Evolutionary conservation across 2,797 vertebrate genomes (phyloP), one percentile per base, ranked within the genome.

Genomic region (Phataginus tetradactyla): DNA sequence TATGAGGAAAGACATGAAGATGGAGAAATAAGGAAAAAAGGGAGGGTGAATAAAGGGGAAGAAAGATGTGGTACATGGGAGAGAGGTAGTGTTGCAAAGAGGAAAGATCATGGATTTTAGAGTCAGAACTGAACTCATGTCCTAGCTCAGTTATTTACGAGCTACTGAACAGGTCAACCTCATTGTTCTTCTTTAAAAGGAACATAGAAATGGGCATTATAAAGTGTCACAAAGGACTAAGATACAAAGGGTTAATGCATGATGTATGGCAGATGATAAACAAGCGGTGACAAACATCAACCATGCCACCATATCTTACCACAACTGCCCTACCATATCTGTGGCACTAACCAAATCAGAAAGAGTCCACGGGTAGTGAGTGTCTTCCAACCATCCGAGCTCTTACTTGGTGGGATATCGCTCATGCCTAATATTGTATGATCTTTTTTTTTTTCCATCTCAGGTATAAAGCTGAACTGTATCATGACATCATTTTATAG

Each of bases 401-500:
- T 84, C 23, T 86, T 21, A 39, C 21, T 25, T 18, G 1, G 9
- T 94, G 45, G 45, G 10, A 5, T 83, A 42, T 27, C 27, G 13
- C 10, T 71, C 20, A 53, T 90, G 32, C 4, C 42, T 64, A 64
- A 81, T 74, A 63, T 39, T 86, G 51, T 59, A 12, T 92, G 21
- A 84, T 27, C 79, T 42, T 79, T 10, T 5, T 53, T 79, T 53
- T n/a, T 61, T 51, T 39, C 27, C 7, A 3, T 12, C 25, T 55
- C 37, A 81, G n/a, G 25, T 88, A 4, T 79, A 95, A 88, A 96
- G 32, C 4, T 85, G 39, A 61, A 75, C 45, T 75, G 68, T 83
- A 37, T 81, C 20, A 84, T 83, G 42, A 75, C 77, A 89, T 92
- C n/a, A 81, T 51, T 95, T 90, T 66, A 12, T 66, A 88, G 49